These are phyloP conservation scores for Poeciliopsis infans DNA, from an alignment of 2,797 vertebrate species.

Conservation along the genomic window DNA sequence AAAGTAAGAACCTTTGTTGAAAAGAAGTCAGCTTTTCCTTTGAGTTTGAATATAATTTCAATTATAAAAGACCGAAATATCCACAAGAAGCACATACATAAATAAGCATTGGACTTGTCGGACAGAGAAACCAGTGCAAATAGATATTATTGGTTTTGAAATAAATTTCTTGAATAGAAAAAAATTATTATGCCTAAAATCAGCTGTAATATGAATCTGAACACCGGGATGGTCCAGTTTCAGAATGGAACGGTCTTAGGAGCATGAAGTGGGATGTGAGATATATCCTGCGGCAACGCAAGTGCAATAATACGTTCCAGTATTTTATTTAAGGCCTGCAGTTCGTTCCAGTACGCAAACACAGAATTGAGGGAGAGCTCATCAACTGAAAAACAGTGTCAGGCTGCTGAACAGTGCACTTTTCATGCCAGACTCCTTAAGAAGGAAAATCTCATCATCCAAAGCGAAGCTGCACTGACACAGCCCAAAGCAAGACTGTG, in stretches of 20 bases:
- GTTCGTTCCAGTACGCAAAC: conserved; percentile 54
- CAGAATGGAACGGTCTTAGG: conserved; percentile 61
- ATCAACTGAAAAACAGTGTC: conserved; percentile 62
- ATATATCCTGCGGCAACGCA: conserved; percentile 52
- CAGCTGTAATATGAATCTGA: conserved; percentile 62
- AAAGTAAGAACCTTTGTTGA: not conserved
- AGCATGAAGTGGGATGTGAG: conserved; percentile 54
- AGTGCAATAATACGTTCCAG: conserved; percentile 60
- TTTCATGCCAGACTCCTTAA: conserved; percentile 69
- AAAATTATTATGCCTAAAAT: conserved; percentile 48
- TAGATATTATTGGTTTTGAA: conserved; percentile 5
- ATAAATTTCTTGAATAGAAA: conserved; percentile 47
- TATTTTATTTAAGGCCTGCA: conserved; percentile 63
- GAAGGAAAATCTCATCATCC: conserved; percentile 73
- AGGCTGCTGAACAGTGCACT: conserved; percentile 78
- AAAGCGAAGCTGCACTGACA: conserved; percentile 55
- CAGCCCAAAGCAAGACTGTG: conserved; percentile 56
- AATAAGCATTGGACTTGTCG: not conserved
- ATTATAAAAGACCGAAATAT: not conserved
- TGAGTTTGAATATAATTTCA: not conserved
- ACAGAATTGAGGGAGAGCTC: conserved; percentile 55
- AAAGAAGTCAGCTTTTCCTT: not conserved
- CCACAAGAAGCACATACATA: not conserved
- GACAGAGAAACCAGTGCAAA: conserved; percentile 1
- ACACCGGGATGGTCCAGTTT: conserved; percentile 69